Percentiles rank a stretch among this genome's conserved stretches.
phyloP scores from a whole-genome alignment of 2,113 vertebrate genomes.

The Calyptommatus sinebrachiatus region DNA sequence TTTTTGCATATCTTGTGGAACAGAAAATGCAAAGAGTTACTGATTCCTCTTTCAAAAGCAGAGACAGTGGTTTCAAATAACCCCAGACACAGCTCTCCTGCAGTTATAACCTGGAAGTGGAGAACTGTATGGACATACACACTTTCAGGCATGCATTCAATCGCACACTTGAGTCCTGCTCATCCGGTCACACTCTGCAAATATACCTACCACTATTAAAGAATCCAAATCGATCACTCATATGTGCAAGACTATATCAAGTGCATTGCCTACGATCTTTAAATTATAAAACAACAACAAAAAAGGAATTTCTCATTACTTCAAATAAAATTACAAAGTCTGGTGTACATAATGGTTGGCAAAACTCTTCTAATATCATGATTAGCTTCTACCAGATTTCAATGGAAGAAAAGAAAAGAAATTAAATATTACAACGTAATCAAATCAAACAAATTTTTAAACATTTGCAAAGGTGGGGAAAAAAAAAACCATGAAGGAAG shows the following conservation, averaged over 20 bases:
- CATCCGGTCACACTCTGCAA: slow-evolving; percentile 43
- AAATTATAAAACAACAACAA: slow-evolving; percentile 68
- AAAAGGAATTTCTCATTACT: slow-evolving; percentile 54
- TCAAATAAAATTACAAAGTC: slow-evolving; percentile 67
- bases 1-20: slow-evolving; percentile 99
- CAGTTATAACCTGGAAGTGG: slow-evolving; percentile 49
- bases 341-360: slow-evolving; percentile 62
- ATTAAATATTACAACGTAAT: slow-evolving; percentile 70
- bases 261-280: slow-evolving; percentile 67
- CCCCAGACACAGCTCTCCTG: slow-evolving; percentile 63
- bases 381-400: slow-evolving; percentile 54
- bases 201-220: slow-evolving; percentile 49
- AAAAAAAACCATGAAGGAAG: slow-evolving; percentile 60
- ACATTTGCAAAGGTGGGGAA: slow-evolving; percentile 63
- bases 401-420: slow-evolving; percentile 41
- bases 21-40: slow-evolving; percentile 82
- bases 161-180: slow-evolving; percentile 38
- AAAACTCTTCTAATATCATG: slow-evolving; percentile 57
- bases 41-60: slow-evolving; percentile 76
- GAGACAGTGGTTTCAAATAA: slow-evolving; percentile 71
- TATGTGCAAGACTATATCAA: slow-evolving; percentile 67
- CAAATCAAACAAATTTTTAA: slow-evolving; percentile 63
- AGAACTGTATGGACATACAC: slow-evolving; percentile 46
- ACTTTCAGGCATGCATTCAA: slow-evolving; percentile 36
- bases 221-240: slow-evolving; percentile 63